A percentile compares a stretch with the other conserved stretches of the same genome.
Evolutionary conservation across 2,888 invertebrate genomes (phyloP).

Genomic region (Peribatodes rhomboidaria): DNA sequence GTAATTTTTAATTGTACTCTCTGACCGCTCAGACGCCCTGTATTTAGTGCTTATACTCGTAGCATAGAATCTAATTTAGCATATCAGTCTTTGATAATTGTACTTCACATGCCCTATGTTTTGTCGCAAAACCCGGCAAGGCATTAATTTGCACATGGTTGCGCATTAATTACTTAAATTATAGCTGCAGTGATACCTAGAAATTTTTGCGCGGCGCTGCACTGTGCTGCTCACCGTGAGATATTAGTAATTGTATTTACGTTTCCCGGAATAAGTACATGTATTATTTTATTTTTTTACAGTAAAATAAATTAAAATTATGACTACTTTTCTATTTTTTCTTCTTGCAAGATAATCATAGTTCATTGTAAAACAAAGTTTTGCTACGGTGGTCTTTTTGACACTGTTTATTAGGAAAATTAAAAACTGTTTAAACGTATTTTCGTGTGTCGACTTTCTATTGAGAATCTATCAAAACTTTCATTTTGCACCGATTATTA

Average conservation of each 20-base stretch:
- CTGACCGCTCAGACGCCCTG: no score
- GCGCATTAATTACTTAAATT: background rate
- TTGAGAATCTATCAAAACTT: constrained; percentile 27
- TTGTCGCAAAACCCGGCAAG: background rate
- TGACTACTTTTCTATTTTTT: background rate
- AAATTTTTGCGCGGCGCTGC: background rate
- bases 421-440: constrained; percentile 23
- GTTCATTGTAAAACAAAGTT: background rate
- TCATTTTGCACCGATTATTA: constrained; percentile 37
- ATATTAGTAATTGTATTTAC: no score
- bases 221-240: background rate
- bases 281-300: no score
- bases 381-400: constrained; percentile 21
- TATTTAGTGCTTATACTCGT: no score
- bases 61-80: no score
- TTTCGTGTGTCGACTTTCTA: constrained; percentile 16
- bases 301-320: background rate
- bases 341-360: background rate
- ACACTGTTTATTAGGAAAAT: constrained; percentile 21
- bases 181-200: background rate
- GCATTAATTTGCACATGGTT: background rate
- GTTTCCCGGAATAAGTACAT: no score
- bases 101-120: no score
- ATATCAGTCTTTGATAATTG: no score
- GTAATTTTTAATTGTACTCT: no score